Conservation (phyloP, 1,140 invertebrate species). For the Eueides isabella region DNA sequence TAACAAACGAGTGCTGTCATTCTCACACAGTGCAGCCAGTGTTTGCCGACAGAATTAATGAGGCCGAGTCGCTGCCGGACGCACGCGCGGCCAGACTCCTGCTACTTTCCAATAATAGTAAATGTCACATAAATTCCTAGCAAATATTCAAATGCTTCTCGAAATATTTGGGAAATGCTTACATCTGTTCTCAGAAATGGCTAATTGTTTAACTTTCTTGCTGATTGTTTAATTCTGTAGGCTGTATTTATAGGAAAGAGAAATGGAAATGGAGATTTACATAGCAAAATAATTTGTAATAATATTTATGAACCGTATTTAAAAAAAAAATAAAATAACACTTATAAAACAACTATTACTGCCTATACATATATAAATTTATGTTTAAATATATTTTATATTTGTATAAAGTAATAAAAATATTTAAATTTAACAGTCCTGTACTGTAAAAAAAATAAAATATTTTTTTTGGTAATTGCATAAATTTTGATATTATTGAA, state of each 20-base stretch:
- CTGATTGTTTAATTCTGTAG: neutral
- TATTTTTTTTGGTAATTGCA: no score
- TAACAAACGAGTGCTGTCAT: constrained; percentile 71
- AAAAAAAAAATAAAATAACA: no score
- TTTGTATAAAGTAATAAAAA: no score
- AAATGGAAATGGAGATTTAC: neutral
- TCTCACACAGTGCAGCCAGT: constrained; percentile 53
- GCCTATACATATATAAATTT: no score
- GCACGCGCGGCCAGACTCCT: constrained; percentile 20
- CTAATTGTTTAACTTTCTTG: constrained; percentile 4
- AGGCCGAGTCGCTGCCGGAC: constrained; percentile 48
- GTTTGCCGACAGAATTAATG: constrained; percentile 61
- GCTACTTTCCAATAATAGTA: constrained; percentile 23
- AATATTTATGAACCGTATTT: no score
- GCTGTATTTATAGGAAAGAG: neutral
- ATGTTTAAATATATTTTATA: no score
- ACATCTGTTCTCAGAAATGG: constrained; percentile 2
- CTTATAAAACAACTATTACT: no score
- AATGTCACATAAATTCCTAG: constrained; percentile 16
- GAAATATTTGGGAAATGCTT: neutral
- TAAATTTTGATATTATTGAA: no score
- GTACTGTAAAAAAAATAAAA: no score
- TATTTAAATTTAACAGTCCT: no score
- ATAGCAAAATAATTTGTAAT: neutral
- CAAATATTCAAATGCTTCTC: constrained; percentile 12